phyloP scores from a whole-genome alignment of 92 coral and sea anemone species.

The Porites lobata region DNA sequence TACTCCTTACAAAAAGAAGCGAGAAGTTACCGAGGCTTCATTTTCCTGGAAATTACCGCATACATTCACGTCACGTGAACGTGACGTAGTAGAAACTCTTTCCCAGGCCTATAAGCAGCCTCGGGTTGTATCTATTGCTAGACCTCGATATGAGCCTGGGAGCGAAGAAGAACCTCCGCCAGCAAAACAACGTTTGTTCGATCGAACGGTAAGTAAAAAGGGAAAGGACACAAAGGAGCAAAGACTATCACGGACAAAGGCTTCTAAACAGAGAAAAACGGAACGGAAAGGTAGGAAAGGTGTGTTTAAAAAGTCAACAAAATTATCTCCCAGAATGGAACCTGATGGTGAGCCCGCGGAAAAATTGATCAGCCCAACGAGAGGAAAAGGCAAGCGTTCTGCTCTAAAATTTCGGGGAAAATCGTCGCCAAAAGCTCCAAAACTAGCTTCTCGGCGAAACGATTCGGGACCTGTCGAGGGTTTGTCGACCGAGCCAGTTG shows the following conservation, averaged over 20 bases:
- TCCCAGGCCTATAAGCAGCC: constrained; percentile 81
- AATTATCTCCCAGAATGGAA: constrained; percentile 53
- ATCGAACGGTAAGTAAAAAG: constrained; percentile 1
- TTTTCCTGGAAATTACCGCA: constrained; percentile 89
- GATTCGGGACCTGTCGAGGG: constrained; percentile 9
- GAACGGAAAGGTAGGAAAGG: not conserved
- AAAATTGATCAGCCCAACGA: constrained; percentile 21
- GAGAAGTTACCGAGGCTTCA: constrained; percentile 54
- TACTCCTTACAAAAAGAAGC: constrained; percentile 57
- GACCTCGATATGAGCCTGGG: constrained; percentile 34
- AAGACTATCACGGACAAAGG: not conserved
- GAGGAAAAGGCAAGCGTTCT: constrained; percentile 19
- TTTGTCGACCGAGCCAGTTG: not conserved
- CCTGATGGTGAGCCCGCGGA: constrained; percentile 68
- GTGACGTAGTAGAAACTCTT: constrained; percentile 85
- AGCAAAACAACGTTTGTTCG: constrained; percentile 31
- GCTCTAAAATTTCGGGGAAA: constrained; percentile 18
- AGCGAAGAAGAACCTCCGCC: constrained; percentile 1
- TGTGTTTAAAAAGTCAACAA: constrained; percentile 9
- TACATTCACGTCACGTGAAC: constrained; percentile 75
- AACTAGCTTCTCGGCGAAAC: not conserved
- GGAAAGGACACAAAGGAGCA: not conserved
- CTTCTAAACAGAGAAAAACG: constrained; percentile 14
- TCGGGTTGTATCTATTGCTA: constrained; percentile 74
- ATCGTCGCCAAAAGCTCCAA: constrained; percentile 10